Evolutionary conservation across 2,113 vertebrate species (phyloP).

Genomic region (Himantopus leucocephalus): DNA sequence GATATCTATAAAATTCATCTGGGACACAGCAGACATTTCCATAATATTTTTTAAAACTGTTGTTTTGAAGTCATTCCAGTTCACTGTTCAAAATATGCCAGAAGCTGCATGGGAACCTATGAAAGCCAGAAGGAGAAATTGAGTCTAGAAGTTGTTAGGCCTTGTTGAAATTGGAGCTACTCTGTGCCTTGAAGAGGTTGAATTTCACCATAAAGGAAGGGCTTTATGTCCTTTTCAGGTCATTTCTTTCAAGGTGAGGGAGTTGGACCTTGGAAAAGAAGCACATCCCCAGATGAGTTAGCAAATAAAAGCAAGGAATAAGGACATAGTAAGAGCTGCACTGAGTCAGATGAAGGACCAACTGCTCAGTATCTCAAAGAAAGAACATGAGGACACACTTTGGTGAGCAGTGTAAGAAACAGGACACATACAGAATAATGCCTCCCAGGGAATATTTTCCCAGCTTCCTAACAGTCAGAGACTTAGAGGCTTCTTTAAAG

Average conservation of each 20-base stretch:
- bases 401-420: background rate
- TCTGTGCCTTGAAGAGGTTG: too few species aligned
- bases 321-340: background rate
- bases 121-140: too few species aligned
- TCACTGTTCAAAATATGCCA: background rate
- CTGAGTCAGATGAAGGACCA: background rate
- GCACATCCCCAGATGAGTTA: background rate
- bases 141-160: too few species aligned
- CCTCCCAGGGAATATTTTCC: background rate
- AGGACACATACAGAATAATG: background rate
- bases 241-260: background rate
- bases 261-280: background rate
- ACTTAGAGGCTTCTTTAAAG: background rate
- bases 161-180: too few species aligned
- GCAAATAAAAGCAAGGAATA: background rate
- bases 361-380: background rate
- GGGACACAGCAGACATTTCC: background rate
- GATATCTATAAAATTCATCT: background rate
- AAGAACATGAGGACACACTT: background rate
- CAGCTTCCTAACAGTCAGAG: background rate
- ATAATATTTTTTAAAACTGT: background rate
- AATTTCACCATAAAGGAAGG: too few species aligned
- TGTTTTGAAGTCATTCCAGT: background rate
- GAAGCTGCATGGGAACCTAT: too few species aligned
- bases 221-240: background rate